Percentiles rank a stretch among this genome's conserved stretches.
Conservation (phyloP, 2,113 vertebrate species). For the Salvelinus sp. region DNA sequence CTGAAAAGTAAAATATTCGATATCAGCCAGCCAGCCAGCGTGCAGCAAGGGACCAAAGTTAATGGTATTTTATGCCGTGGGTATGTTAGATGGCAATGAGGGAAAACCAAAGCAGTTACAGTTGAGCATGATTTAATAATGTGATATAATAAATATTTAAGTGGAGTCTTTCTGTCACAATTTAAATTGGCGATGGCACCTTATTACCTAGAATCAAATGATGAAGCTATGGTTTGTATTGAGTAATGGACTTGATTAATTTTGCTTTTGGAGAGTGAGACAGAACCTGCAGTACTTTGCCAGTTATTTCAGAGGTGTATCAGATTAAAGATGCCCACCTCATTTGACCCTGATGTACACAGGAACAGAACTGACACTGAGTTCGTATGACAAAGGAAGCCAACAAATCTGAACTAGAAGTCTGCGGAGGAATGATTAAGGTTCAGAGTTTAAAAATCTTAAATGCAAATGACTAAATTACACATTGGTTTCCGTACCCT, state of each 20-base stretch:
- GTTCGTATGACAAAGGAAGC: background rate
- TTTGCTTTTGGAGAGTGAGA: background rate
- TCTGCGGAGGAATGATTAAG: background rate
- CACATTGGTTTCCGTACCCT: no score
- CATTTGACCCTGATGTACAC: background rate
- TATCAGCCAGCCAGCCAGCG: conserved; percentile 46
- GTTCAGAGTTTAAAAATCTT: background rate
- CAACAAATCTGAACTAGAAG: background rate
- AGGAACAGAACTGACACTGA: background rate
- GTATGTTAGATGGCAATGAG: conserved; percentile 46
- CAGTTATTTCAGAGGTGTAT: background rate
- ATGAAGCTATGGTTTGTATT: background rate
- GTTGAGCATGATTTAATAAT: conserved; percentile 59
- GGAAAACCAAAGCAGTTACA: conserved; percentile 55
- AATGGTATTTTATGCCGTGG: conserved; percentile 57
- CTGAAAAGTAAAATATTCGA: conserved; percentile 52
- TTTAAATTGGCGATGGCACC: conserved; percentile 49
- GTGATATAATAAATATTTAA: conserved; percentile 60
- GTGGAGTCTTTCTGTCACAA: conserved; percentile 52
- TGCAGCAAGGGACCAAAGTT: conserved; percentile 45
- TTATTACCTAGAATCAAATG: conserved; percentile 31
- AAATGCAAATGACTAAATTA: no score
- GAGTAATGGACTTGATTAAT: background rate
- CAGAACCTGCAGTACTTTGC: background rate
- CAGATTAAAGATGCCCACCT: background rate